These are phyloP conservation scores for Drosophila nigrodunni DNA, from an alignment of 1,140 invertebrate genomes.

Conservation along the genomic window DNA sequence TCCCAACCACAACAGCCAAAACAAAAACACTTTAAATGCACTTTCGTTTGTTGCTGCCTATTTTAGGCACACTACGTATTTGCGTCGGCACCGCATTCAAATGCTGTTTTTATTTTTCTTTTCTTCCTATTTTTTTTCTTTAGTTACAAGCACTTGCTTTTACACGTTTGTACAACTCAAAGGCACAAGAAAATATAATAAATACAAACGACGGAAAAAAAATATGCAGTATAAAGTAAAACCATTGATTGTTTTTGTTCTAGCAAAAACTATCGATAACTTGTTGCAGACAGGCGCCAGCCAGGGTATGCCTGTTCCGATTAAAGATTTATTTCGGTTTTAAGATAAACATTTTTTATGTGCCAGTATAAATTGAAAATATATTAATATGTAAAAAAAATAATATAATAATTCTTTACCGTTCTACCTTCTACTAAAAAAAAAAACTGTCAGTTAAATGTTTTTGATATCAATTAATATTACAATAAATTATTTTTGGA, in stretches of 20 bases:
- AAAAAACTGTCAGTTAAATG: no score
- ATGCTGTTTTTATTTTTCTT: slow-evolving; percentile 20
- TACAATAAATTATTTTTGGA: no score
- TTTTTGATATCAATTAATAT: no score
- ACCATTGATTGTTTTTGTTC: slow-evolving; percentile 48
- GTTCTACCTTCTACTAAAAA: no score
- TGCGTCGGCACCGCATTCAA: slow-evolving; percentile 42
- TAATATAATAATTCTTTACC: no score
- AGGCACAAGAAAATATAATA: slow-evolving; percentile 22
- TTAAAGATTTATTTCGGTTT: no score
- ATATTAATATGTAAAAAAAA: no score
- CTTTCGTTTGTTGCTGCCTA: slow-evolving; percentile 33
- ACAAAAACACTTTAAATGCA: slow-evolving; percentile 19
- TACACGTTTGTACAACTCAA: slow-evolving; percentile 22
- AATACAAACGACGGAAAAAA: slow-evolving; percentile 32
- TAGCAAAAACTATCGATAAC: slow-evolving; percentile 43
- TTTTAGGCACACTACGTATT: slow-evolving; percentile 22
- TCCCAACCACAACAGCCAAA: slow-evolving; percentile 23
- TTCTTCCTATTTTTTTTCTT: neutral
- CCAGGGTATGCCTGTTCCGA: neutral
- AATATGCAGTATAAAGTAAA: slow-evolving; percentile 36
- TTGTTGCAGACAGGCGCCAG: slow-evolving; percentile 36
- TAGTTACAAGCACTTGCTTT: slow-evolving; percentile 19
- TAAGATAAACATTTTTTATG: no score
- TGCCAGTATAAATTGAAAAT: no score